Evolutionary conservation across 2,797 vertebrate genomes (phyloP), one percentile per base, ranked within the genome.

Genomic region (Catamblyrhynchus diadema): DNA sequence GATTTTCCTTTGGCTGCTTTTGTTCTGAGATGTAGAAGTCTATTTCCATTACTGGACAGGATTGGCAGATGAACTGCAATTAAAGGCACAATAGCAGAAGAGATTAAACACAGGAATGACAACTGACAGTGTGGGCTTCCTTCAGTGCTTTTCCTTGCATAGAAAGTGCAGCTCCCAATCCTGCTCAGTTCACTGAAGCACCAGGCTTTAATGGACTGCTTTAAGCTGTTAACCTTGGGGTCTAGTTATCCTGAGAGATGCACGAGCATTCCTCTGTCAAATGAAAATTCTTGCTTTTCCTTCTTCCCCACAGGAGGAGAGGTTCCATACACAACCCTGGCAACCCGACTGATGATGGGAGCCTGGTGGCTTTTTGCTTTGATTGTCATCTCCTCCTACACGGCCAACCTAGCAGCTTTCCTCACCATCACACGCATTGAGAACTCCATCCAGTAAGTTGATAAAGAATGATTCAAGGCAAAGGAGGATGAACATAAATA

Each of bases 301-400:
- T 97, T 95, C 81, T 93, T 95, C 80, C 70, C 90, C 57, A 54
- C 95, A 99, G 99, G 99, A 93, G 99, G 99, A 89, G 99, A 99
- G 94, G 99, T 99, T 25, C 99, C 99, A 5, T 99, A 99, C 85
- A 99, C 99, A 75, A 99, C 99, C n/a, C 96, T 99, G 94, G 99
- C 99, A 81, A 99, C 99, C 1, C 98, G 99, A 92, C 99, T 99
- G 99, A 99, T 99, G 99, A 99, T 99, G 99, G 99, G 99, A 4
- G 98, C 99, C 57, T 99, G 99, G 99, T 99, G 99, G 99, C 98
- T 99, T 81, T 99, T 99, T 95, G 99, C 99, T 81, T 97, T 99
- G 86, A 99, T 99, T 67, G 99, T 99, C 96, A 99, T 99, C 97
- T 99, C 99, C 51, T 99, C 99, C 27, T 99, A 99, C 93, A 99